Evolutionary conservation across 2,797 vertebrate genomes (phyloP), one percentile per base, ranked within the genome.

Genomic region (Acestrorhynchus altus): DNA sequence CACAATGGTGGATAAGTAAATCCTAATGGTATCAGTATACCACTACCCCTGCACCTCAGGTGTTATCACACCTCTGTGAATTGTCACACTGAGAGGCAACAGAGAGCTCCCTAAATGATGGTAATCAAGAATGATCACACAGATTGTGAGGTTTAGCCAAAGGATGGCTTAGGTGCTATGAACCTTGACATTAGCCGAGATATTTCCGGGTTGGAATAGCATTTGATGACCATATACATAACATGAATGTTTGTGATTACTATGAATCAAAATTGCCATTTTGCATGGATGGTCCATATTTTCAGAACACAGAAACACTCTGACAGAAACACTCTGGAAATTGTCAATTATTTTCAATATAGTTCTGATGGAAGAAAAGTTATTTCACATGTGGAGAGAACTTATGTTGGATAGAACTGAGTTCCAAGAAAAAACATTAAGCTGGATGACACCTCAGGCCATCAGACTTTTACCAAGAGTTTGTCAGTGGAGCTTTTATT

Each of bases 241-340:
- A 7, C 15, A 20, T 18, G 24, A 16, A 3, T 0, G 26, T 18
- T 13, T 35, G 28, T 61, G 59, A n/a, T n/a, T n/a, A 31, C 39
- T 39, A 20, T 39, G 31, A n/a, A 9, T 16, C 16, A 9, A 39
- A 39, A 61, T 39, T 47, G 61, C 44, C 61, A 65, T 65, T 42
- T 44, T 8, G n/a, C n/a, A 22, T 24, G 64, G 20, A 47, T 47
- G 44, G 22, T 0, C 11, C 15, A 46, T 1, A 16, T 12, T 24
- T 65, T 40, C 5, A 79, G 18, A 79, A 20, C 46, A 24, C 13
- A 24, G 31, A 60, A 28, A 72, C n/a, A 11, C n/a, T 35, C 70
- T 51, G 28, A 11, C 31, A 35, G n/a, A 68, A 54, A 39, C 3
- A 11, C 15, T 15, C 51, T 3, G 47, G 44, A 54, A 66, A 46